Evolutionary conservation across 2,797 vertebrate species (phyloP), one percentile per base, ranked within the genome.

Genomic region (Arnoldichthys spilopterus): DNA sequence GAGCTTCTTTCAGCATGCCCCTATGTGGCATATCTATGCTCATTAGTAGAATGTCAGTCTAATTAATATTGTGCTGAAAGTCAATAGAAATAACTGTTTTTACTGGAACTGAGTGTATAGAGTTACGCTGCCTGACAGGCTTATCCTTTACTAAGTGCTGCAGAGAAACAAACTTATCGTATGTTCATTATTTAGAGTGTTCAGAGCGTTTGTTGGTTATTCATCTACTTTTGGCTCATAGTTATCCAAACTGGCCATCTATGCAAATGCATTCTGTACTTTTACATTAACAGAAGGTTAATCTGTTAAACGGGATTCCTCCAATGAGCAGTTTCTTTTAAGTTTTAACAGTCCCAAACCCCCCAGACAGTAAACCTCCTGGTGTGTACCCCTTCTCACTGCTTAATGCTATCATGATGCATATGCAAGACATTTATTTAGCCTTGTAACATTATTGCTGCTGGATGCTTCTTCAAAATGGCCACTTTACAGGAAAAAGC

Each of bases 51-150:
- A 82, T 79, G 76, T 71, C 76, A 76, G 8, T 2, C 66, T 67
- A 79, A 82, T 82, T 78, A 66, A 82, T 75, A 79, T 75, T 43
- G 40, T 24, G 49, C 40, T 79, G 43, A 72, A 79, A 82, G 59
- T 75, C 76, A 79, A 72, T 76, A 66, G 64, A 45, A 62, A 72
- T 72, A 59, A 76, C 58, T 43, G 47, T 76, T 40, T 76, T 72
- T 75, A 75, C 72, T 75, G 67, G 74, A 71, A 72, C 62, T 72
- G 30, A 24, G 26, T 49, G 12, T 49, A 53, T 51, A 43, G 62
- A n/a, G 18, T 45, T 58, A 24, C 7, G n/a, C 13, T 6, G n/a
- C 40, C 24, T 34, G 72, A 68, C 24, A 77, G 67, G n/a, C 68
- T 67, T 45, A 47, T 69, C 40, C 13, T 68, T 49, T 54, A 13